Evolutionary conservation across 2,113 vertebrate genomes (phyloP).

Genomic region (Hypomesus transpacificus): DNA sequence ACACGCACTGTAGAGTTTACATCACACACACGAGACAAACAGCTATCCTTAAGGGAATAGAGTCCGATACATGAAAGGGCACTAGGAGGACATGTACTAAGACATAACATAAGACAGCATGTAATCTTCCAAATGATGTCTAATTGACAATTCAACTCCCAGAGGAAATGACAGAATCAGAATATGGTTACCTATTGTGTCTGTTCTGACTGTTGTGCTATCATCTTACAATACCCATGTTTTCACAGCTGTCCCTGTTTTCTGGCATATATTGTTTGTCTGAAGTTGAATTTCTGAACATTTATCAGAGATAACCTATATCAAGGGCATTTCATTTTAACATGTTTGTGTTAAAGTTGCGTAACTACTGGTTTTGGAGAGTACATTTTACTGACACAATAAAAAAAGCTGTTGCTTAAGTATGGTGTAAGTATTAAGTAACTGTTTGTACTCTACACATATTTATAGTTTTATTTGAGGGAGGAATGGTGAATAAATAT

Average conservation of each 20-base stretch:
- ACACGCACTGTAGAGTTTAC: slow-evolving; percentile 20
- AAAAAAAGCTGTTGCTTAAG: too few species aligned
- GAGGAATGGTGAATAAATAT: too few species aligned
- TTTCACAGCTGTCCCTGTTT: neutral
- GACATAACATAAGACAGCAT: slow-evolving; percentile 52
- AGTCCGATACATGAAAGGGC: slow-evolving; percentile 54
- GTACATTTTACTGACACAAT: neutral
- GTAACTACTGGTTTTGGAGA: neutral
- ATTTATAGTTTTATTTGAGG: too few species aligned
- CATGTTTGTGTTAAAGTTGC: too few species aligned
- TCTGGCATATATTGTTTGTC: too few species aligned
- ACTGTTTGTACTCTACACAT: too few species aligned
- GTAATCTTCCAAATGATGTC: slow-evolving; percentile 51
- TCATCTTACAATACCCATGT: slow-evolving; percentile 27
- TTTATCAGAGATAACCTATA: too few species aligned
- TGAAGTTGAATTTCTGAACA: too few species aligned
- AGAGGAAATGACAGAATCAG: slow-evolving; percentile 48
- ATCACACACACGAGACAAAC: slow-evolving; percentile 21
- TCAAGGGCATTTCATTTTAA: too few species aligned
- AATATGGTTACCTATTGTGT: neutral
- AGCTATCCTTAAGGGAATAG: too few species aligned
- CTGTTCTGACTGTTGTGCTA: neutral
- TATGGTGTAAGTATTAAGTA: too few species aligned
- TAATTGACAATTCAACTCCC: slow-evolving; percentile 29
- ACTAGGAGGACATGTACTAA: slow-evolving; percentile 39